These are phyloP conservation scores for Nymphalis urticae DNA, from an alignment of 2,888 invertebrate genomes.

Conservation along the genomic window DNA sequence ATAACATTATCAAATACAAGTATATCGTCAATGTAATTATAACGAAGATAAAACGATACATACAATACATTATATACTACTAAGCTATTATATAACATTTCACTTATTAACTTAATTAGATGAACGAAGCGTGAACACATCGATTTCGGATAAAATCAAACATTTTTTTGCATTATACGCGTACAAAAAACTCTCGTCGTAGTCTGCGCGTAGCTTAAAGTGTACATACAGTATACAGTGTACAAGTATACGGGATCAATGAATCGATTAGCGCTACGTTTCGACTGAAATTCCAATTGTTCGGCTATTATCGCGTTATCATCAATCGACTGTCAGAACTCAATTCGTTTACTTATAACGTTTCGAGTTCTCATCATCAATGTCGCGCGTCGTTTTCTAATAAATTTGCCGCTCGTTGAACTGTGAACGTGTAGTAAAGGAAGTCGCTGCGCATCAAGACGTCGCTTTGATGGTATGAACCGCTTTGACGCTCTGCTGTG, in stretches of 20 bases:
- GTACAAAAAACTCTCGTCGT: too few species aligned
- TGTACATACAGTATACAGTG: not conserved
- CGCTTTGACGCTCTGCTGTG: not conserved
- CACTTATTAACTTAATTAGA: too few species aligned
- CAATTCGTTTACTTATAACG: slow-evolving; percentile 21
- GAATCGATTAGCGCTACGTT: not conserved
- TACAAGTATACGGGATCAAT: not conserved
- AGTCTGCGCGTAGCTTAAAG: too few species aligned
- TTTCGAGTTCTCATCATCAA: slow-evolving; percentile 9
- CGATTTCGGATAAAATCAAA: too few species aligned
- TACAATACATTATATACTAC: too few species aligned
- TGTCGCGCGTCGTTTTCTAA: slow-evolving; percentile 5
- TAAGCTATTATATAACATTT: too few species aligned
- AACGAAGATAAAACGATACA: too few species aligned
- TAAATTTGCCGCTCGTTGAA: slow-evolving; percentile 3
- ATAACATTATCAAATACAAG: too few species aligned
- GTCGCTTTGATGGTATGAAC: not conserved
- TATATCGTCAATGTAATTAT: too few species aligned
- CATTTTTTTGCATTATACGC: too few species aligned
- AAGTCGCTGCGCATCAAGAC: not conserved
- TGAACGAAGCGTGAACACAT: too few species aligned
- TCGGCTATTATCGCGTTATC: slow-evolving; percentile 25
- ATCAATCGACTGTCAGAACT: slow-evolving; percentile 25
- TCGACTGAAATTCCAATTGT: slow-evolving; percentile 15
- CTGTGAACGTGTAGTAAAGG: not conserved